Conservation (phyloP, 2,797 vertebrate species). For the Dryobates pubescens region DNA sequence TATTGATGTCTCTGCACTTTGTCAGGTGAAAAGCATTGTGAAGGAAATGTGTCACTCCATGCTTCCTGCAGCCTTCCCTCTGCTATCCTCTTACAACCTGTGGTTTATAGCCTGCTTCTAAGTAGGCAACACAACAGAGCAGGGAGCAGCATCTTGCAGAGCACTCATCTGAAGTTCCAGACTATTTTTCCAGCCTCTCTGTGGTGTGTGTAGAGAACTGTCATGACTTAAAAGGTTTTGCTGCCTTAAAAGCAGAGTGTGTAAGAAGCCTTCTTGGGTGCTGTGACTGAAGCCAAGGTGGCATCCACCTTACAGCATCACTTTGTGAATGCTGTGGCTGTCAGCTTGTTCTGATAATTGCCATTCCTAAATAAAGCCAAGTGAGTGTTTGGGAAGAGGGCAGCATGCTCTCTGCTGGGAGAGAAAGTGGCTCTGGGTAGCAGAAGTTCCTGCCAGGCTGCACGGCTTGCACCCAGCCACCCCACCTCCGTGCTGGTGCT, state of each 20-base stretch:
- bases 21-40: not conserved
- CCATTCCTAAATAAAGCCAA: not conserved
- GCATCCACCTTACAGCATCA: not conserved
- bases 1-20: not conserved
- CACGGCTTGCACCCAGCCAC: not conserved
- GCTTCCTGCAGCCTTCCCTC: not conserved
- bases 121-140: not conserved
- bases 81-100: not conserved
- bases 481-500: not conserved
- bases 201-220: not conserved
- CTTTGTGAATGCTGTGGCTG: not conserved
- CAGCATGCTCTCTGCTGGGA: not conserved
- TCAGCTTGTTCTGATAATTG: not conserved
- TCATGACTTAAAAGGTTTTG: not conserved
- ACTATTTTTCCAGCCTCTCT: not conserved
- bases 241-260: not conserved
- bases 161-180: not conserved
- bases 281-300: not conserved
- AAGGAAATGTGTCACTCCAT: not conserved
- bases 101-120: not conserved
- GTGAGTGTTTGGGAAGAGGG: conserved; percentile 1
- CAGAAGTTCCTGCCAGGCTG: not conserved
- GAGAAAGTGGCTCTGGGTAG: not conserved
- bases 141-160: not conserved
- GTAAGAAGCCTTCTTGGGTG: not conserved